Evolutionary conservation across 2,113 vertebrate genomes (phyloP).

Genomic region (Eurypyga helias): DNA sequence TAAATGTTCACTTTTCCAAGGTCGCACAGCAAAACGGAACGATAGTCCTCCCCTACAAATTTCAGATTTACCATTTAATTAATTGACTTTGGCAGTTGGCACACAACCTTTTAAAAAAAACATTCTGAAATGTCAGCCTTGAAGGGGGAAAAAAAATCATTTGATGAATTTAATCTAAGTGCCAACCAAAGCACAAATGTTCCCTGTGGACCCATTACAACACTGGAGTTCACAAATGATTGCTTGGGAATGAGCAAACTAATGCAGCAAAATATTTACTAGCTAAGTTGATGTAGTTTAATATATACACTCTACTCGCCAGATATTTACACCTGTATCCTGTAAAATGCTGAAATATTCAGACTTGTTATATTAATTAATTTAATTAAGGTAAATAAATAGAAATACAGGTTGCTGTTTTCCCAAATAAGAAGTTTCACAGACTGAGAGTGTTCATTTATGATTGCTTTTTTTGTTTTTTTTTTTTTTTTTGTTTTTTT

Average conservation of each 20-base stretch:
- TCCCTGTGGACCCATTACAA: slow-evolving; percentile 40
- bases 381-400: slow-evolving; percentile 43
- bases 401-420: slow-evolving; percentile 10
- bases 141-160: slow-evolving; percentile 19
- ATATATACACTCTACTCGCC: background rate
- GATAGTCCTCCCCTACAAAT: slow-evolving; percentile 11
- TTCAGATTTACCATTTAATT: slow-evolving; percentile 50
- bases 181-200: slow-evolving; percentile 68
- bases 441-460: background rate
- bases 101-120: slow-evolving; percentile 38
- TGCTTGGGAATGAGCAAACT: slow-evolving; percentile 47
- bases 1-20: slow-evolving; percentile 12
- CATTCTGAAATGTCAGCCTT: slow-evolving; percentile 63
- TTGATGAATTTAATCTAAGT: slow-evolving; percentile 58
- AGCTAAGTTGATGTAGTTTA: slow-evolving; percentile 6
- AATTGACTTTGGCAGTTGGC: slow-evolving; percentile 68
- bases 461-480: background rate
- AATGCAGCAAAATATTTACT: slow-evolving; percentile 29
- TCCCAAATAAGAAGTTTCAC: background rate
- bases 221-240: slow-evolving; percentile 34
- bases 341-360: background rate
- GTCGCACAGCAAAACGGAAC: background rate
- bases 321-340: slow-evolving; percentile 53
- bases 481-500: background rate
- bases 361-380: slow-evolving; percentile 35